Evolutionary conservation across 2,797 vertebrate species (phyloP).

Genomic region (Lutjanus campechanus): DNA sequence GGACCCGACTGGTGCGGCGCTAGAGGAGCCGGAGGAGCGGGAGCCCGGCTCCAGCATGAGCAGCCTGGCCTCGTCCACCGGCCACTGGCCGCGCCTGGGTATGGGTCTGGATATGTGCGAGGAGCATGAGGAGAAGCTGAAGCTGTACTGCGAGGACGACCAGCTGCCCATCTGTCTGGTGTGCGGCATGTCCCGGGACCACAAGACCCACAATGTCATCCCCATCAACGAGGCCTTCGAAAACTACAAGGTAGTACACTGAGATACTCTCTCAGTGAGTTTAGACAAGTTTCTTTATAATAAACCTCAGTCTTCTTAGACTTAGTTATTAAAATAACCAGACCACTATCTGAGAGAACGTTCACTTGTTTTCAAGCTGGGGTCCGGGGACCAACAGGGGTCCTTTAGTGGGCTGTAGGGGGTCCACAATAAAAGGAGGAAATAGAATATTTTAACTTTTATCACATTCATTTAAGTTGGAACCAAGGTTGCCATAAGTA

Average conservation of each 20-base stretch:
- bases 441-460: too few species aligned
- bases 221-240: constrained; percentile 85
- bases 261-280: not conserved
- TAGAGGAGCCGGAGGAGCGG: constrained; percentile 65
- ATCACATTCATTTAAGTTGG: too few species aligned
- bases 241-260: constrained; percentile 81
- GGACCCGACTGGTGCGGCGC: not conserved
- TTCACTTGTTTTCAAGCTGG: too few species aligned
- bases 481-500: too few species aligned
- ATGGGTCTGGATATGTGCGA: constrained; percentile 75
- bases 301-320: not conserved
- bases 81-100: constrained; percentile 67
- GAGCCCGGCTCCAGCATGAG: constrained; percentile 74
- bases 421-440: too few species aligned
- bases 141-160: constrained; percentile 86
- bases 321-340: too few species aligned
- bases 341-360: too few species aligned
- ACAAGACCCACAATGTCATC: constrained; percentile 85
- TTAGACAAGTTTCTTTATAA: not conserved
- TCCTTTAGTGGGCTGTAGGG: too few species aligned
- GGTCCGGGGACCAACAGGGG: too few species aligned
- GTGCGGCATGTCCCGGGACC: constrained; percentile 85
- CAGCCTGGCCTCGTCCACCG: constrained; percentile 73
- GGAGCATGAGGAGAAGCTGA: constrained; percentile 86
- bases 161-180: constrained; percentile 86